A percentile compares a stretch with the other conserved stretches of the same genome.
These are phyloP conservation scores for Lampropteryx suffumata DNA, from an alignment of 2,888 invertebrate genomes.

Conservation along the genomic window DNA sequence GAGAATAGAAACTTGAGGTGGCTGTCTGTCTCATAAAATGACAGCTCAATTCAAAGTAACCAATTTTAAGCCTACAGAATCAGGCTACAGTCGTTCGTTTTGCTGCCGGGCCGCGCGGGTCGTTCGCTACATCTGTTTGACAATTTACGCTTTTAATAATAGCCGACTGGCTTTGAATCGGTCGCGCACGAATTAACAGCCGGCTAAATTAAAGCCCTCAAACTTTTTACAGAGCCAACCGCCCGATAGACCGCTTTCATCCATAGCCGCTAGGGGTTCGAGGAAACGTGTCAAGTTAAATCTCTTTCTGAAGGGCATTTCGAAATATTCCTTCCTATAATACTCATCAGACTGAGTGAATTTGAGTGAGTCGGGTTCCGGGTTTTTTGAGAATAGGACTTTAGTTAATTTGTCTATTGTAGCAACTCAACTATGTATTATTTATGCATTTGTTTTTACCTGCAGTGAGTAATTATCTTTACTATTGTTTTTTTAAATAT, in stretches of 20 bases:
- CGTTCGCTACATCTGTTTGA: conserved; percentile 79
- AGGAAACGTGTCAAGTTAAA: conserved; percentile 34
- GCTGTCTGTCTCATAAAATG: not conserved
- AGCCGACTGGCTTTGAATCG: conserved; percentile 76
- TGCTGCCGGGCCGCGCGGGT: conserved; percentile 52
- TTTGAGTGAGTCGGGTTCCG: no score
- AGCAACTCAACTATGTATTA: no score
- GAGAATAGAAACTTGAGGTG: no score
- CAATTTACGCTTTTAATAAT: conserved; percentile 82
- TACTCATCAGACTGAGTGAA: no score
- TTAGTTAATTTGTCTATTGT: no score
- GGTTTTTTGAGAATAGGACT: no score
- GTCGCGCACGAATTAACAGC: conserved; percentile 76
- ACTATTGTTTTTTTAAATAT: no score
- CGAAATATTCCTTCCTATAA: not conserved
- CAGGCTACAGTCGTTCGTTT: conserved; percentile 7
- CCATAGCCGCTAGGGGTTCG: conserved; percentile 48
- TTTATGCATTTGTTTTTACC: no score
- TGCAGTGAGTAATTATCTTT: no score
- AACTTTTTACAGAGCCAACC: conserved; percentile 66
- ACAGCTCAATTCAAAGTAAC: not conserved
- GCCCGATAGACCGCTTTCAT: conserved; percentile 52
- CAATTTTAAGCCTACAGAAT: conserved; percentile 10
- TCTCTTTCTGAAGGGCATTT: conserved; percentile 2
- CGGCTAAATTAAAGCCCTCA: conserved; percentile 76